phyloP scores from a whole-genome alignment of 1,140 invertebrate species.

The Harpegnathos saltator region DNA sequence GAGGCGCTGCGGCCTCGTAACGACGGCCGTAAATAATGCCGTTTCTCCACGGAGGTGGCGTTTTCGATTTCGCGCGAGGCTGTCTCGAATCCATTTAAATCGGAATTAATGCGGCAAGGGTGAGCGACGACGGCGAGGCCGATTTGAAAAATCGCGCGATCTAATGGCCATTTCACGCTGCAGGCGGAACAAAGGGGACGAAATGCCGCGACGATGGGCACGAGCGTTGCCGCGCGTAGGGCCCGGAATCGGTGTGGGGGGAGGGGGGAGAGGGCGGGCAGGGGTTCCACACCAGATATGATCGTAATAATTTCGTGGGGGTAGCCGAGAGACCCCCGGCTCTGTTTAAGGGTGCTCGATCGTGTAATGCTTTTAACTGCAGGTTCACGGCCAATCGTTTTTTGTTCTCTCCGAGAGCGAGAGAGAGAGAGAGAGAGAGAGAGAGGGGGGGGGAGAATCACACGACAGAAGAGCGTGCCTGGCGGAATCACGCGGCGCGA shows the following conservation, averaged over 20 bases:
- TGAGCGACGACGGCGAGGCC: slow-evolving; percentile 48
- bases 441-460: neutral
- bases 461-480: neutral
- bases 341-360: slow-evolving; percentile 45
- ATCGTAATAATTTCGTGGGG: slow-evolving; percentile 79
- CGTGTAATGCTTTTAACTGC: slow-evolving; percentile 37
- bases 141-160: slow-evolving; percentile 81
- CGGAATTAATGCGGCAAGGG: slow-evolving; percentile 69
- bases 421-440: neutral
- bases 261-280: no score
- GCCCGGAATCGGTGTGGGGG: no score
- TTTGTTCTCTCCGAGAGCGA: neutral
- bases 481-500: neutral
- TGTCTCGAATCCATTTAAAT: slow-evolving; percentile 66
- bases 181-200: slow-evolving; percentile 69
- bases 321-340: slow-evolving; percentile 8
- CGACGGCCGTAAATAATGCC: slow-evolving; percentile 41
- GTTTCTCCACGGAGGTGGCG: slow-evolving; percentile 45
- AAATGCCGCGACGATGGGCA: slow-evolving; percentile 73
- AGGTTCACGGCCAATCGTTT: slow-evolving; percentile 44
- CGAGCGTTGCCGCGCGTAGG: slow-evolving; percentile 74
- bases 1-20: neutral
- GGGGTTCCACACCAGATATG: slow-evolving; percentile 80
- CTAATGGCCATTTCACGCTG: slow-evolving; percentile 81
- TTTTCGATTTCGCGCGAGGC: slow-evolving; percentile 56